phyloP scores from a whole-genome alignment of 1,140 invertebrate genomes.

The Asbolus verrucosus region DNA sequence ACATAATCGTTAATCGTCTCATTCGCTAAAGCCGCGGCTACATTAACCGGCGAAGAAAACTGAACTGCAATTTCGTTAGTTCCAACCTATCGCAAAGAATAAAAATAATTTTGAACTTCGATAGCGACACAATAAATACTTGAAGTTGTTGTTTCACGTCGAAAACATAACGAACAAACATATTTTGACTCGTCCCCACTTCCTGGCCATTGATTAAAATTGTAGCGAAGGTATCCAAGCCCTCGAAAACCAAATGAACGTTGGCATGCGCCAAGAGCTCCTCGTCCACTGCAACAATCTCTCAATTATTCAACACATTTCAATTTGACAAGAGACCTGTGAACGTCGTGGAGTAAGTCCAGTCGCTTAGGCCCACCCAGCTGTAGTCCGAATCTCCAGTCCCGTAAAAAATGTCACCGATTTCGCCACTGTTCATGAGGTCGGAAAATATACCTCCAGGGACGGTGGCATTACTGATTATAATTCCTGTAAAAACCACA shows the following conservation, averaged over 20 bases:
- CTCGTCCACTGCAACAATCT: slow-evolving; percentile 45
- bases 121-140: background rate
- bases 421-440: slow-evolving; percentile 72
- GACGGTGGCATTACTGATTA: slow-evolving; percentile 68
- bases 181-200: slow-evolving; percentile 83
- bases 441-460: slow-evolving; percentile 91
- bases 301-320: too few species aligned
- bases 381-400: slow-evolving; percentile 84
- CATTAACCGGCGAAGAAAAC: slow-evolving; percentile 82
- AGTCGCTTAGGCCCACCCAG: slow-evolving; percentile 84
- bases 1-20: slow-evolving; percentile 70
- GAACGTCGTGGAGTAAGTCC: slow-evolving; percentile 79
- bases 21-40: slow-evolving; percentile 71
- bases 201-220: slow-evolving; percentile 78
- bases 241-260: slow-evolving; percentile 74
- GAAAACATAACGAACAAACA: slow-evolving; percentile 89
- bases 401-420: slow-evolving; percentile 76
- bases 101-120: background rate
- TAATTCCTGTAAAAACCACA: background rate
- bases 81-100: slow-evolving; percentile 65
- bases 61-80: slow-evolving; percentile 76
- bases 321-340: slow-evolving; percentile 48
- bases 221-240: slow-evolving; percentile 87
- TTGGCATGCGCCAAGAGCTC: slow-evolving; percentile 40
- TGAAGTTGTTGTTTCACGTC: slow-evolving; percentile 76